Conservation (phyloP, 1,140 invertebrate genomes). For the Lethocerus indicus region DNA sequence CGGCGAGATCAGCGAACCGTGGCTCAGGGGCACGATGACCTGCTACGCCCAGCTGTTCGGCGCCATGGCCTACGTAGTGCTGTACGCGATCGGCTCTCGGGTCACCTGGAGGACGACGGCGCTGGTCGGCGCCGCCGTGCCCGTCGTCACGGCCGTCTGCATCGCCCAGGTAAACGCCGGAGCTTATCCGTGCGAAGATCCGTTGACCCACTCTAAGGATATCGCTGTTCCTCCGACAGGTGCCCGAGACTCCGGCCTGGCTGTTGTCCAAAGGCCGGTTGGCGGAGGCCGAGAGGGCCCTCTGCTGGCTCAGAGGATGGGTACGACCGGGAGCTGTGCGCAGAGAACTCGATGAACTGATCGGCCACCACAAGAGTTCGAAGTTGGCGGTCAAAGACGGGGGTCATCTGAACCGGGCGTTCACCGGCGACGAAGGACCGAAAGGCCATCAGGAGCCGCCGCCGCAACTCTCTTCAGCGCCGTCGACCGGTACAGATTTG, state of each 20-base stretch:
- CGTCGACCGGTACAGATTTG: too few relatives aligned
- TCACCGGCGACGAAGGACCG: too few relatives aligned
- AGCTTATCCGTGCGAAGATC: not conserved
- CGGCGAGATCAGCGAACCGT: conserved; percentile 30
- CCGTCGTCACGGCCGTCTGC: conserved; percentile 10
- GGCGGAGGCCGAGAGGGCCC: conserved; percentile 27
- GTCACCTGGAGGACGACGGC: conserved; percentile 13
- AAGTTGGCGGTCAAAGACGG: too few relatives aligned
- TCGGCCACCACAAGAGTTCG: conserved; percentile 16
- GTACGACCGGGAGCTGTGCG: conserved; percentile 25
- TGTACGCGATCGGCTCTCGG: conserved; percentile 11
- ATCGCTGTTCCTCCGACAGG: conserved; percentile 26
- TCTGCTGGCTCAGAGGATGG: conserved; percentile 33
- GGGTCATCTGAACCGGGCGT: too few relatives aligned
- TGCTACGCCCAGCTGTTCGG: conserved; percentile 14
- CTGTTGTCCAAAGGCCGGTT: conserved; percentile 29
- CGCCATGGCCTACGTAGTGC: conserved; percentile 11
- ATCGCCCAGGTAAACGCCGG: conserved; percentile 6
- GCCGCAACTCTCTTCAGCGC: too few relatives aligned
- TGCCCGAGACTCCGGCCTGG: conserved; percentile 50
- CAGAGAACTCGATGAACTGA: conserved; percentile 27
- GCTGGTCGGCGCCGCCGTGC: conserved; percentile 8
- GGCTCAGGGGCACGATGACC: conserved; percentile 14
- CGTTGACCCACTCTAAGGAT: conserved; percentile 16
- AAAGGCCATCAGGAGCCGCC: too few relatives aligned